Evolutionary conservation across 2,797 vertebrate species (phyloP).

Genomic region (Poecilia velifera): DNA sequence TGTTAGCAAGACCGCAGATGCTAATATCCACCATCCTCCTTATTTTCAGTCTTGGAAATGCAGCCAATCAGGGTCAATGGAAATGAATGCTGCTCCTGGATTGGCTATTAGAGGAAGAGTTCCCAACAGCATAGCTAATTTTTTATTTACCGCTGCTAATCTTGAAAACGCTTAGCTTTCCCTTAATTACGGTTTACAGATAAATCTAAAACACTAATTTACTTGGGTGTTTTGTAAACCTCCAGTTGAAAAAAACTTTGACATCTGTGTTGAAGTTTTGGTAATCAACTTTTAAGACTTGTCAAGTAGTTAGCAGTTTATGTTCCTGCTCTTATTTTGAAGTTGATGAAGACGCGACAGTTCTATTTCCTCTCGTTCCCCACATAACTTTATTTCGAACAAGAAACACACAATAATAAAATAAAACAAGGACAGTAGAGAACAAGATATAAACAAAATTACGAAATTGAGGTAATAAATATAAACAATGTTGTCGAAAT

Average conservation of each 20-base stretch:
- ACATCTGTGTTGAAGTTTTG: background rate
- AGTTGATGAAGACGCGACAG: background rate
- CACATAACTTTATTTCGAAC: background rate
- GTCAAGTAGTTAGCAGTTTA: background rate
- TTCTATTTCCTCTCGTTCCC: background rate
- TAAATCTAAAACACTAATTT: background rate
- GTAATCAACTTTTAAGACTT: background rate
- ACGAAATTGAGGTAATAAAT: background rate
- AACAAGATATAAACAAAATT: background rate
- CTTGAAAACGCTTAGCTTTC: background rate
- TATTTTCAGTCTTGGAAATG: background rate
- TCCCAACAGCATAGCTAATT: background rate
- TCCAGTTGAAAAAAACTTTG: background rate
- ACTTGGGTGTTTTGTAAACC: background rate
- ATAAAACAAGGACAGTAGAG: background rate
- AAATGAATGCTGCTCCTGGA: too few species aligned
- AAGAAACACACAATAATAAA: background rate
- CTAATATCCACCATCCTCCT: background rate
- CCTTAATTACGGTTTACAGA: background rate
- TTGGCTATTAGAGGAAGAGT: background rate
- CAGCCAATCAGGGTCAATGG: background rate
- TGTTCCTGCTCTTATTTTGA: background rate
- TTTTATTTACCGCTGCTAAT: background rate
- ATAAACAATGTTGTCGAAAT: background rate
- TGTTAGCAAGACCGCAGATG: background rate